A percentile compares a stretch with the other conserved stretches of the same genome.
Evolutionary conservation across 2,113 vertebrate species (phyloP).

Genomic region (Tyrannus savana): DNA sequence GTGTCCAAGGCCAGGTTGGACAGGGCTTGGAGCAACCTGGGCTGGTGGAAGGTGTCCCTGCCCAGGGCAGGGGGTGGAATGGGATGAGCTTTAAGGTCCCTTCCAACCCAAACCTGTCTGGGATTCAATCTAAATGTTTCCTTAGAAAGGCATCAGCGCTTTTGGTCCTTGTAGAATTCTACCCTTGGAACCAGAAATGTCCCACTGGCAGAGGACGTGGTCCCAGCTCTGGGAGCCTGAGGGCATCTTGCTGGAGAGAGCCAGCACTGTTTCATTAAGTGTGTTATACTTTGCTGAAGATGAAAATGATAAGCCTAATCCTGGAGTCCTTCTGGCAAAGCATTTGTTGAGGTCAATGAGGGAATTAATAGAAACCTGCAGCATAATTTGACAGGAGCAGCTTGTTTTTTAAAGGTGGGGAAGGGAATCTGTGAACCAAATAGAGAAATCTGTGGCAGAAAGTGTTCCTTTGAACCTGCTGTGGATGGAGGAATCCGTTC

Average conservation of each 20-base stretch:
- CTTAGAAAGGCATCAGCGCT: background rate
- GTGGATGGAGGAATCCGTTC: background rate
- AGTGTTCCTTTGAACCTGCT: background rate
- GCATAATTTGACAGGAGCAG: background rate
- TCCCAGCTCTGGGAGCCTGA: background rate
- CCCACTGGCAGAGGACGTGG: background rate
- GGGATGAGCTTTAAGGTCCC: background rate
- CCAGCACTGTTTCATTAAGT: background rate
- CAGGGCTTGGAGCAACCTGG: background rate
- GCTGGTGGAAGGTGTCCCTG: background rate
- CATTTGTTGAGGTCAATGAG: background rate
- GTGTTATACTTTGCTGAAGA: background rate
- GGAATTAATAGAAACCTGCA: background rate
- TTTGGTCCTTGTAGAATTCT: background rate
- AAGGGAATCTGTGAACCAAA: background rate
- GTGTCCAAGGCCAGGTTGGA: background rate
- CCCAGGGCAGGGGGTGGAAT: background rate
- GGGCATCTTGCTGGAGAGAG: background rate
- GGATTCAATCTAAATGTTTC: background rate
- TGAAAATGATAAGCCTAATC: background rate
- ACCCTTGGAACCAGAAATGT: background rate
- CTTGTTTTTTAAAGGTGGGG: background rate
- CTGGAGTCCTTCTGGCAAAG: background rate
- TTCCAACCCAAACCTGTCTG: background rate
- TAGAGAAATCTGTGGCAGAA: background rate